Base-by-base conservation (phyloP, 2,797 vertebrate species). In the Merluccius polli region DNA sequence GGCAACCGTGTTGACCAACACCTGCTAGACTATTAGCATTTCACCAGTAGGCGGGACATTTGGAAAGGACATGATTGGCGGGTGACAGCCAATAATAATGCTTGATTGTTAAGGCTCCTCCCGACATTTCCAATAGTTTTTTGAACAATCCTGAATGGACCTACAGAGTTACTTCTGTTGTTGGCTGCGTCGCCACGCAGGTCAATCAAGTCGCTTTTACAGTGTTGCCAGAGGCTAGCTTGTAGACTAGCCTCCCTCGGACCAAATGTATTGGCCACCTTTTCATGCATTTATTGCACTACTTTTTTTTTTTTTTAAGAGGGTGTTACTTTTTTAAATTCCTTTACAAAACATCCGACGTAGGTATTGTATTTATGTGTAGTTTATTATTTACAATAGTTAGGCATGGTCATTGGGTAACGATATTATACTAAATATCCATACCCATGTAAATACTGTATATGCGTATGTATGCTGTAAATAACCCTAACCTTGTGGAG, bases 211-310 rank as follows among this genome's bases (percentile, higher is more conserved):
- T 38, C n/a, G 41, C 79, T 76, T 87, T 79, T 84, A 85, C 82
- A 86, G 81, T 86, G 82, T 89, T 88, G 77, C 72, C 77, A 74
- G 81, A 72, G 81, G 67, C 70, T 48, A 72, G 74, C 71, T 29
- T n/a, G 63, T 74, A 31, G 67, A 71, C 65, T 72, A 74, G 69
- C 80, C 79, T 30, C 38, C 35, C 72, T 73, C 70, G 87, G 90
- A 92, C 89, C 91, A 92, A 92, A 91, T 85, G 48, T 86, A 79
- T 81, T 73, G 59, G 75, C 76, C 83, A 79, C 30, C 67, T 52
- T 86, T 80, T 71, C 81, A 81, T 83, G 81, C 89, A 87, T 90
- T 89, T 89, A 89, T 92, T 93, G 90, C 91, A 92, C 91, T 92
- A 88, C 83, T 80, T 84, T 70, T 65, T 63, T 24, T 18, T 63